A percentile compares a stretch with the other conserved stretches of the same genome.
phyloP scores from a whole-genome alignment of 2,888 invertebrate genomes.

The Toxonevra muliebris region DNA sequence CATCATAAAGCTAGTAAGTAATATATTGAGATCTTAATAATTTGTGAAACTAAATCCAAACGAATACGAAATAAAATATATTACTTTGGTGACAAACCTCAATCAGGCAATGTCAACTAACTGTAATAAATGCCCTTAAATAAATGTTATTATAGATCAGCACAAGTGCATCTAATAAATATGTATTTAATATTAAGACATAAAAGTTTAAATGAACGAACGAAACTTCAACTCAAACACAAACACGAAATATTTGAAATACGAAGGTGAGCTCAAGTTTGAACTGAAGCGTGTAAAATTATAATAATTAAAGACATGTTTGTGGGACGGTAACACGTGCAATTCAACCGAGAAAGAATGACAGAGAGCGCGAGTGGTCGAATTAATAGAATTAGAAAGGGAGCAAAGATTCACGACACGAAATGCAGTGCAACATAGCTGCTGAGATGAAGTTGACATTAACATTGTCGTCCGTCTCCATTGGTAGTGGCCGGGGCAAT shows the following conservation, averaged over 20 bases:
- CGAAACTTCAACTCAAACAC: constrained; percentile 14
- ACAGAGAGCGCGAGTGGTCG: background rate
- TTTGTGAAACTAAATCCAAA: too few relatives aligned
- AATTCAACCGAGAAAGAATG: background rate
- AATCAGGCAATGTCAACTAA: too few relatives aligned
- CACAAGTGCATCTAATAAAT: too few relatives aligned
- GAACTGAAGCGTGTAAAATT: background rate
- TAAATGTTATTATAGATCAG: too few relatives aligned
- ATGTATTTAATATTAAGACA: too few relatives aligned
- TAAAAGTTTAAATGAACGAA: too few relatives aligned
- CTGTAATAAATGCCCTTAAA: too few relatives aligned
- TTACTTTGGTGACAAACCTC: too few relatives aligned
- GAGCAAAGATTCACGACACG: background rate
- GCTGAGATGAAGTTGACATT: constrained; percentile 8
- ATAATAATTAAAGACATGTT: constrained; percentile 14
- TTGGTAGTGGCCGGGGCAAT: background rate
- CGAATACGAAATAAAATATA: too few relatives aligned
- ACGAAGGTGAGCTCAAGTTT: constrained; percentile 1
- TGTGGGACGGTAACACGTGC: constrained; percentile 2
- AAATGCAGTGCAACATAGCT: background rate
- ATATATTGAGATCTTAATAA: too few relatives aligned
- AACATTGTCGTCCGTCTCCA: constrained; percentile 32
- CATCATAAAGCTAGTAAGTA: too few relatives aligned
- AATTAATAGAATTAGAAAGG: background rate
- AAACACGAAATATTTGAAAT: constrained; percentile 30